These are phyloP conservation scores for Aphelinus certus DNA, from an alignment of 1,140 invertebrate genomes.

Conservation along the genomic window DNA sequence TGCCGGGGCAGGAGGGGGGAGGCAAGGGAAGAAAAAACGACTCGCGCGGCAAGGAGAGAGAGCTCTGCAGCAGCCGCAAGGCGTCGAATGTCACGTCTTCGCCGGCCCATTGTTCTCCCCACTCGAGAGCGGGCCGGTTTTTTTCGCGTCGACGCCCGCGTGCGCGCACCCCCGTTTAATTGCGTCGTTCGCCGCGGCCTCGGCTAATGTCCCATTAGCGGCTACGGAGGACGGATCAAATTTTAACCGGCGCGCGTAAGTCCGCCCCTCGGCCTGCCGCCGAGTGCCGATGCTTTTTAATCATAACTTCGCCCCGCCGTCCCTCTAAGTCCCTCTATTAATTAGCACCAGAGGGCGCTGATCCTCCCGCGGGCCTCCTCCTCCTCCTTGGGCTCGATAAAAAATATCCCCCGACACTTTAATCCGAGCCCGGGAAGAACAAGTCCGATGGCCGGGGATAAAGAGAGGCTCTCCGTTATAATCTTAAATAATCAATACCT, in stretches of 20 bases:
- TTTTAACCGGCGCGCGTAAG: slow-evolving; percentile 54
- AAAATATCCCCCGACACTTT: slow-evolving; percentile 32
- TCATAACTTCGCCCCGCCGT: slow-evolving; percentile 31
- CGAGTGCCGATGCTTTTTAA: slow-evolving; percentile 38
- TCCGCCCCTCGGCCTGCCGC: slow-evolving; percentile 30
- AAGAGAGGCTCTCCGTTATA: slow-evolving; percentile 1
- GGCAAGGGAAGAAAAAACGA: not conserved
- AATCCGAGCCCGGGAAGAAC: slow-evolving; percentile 15
- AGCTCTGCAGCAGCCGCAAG: too few species aligned
- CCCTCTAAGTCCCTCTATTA: slow-evolving; percentile 24
- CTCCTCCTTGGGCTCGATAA: slow-evolving; percentile 1
- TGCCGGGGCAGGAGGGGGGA: too few species aligned
- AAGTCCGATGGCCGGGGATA: not conserved
- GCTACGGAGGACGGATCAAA: slow-evolving; percentile 58
- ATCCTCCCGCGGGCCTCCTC: not conserved
- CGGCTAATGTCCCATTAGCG: slow-evolving; percentile 56
- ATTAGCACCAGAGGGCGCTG: slow-evolving; percentile 2
- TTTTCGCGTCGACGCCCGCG: too few species aligned
- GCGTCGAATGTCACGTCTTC: too few species aligned
- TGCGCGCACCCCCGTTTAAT: not conserved
- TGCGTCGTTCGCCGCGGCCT: slow-evolving; percentile 44
- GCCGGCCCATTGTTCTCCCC: not conserved
- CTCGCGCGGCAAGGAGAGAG: too few species aligned
- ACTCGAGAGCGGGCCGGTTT: not conserved
- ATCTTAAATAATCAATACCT: slow-evolving; percentile 31